Evolutionary conservation across 2,888 invertebrate genomes (phyloP), one percentile per base, ranked within the genome.

Genomic region (Ctenicera cuprea): DNA sequence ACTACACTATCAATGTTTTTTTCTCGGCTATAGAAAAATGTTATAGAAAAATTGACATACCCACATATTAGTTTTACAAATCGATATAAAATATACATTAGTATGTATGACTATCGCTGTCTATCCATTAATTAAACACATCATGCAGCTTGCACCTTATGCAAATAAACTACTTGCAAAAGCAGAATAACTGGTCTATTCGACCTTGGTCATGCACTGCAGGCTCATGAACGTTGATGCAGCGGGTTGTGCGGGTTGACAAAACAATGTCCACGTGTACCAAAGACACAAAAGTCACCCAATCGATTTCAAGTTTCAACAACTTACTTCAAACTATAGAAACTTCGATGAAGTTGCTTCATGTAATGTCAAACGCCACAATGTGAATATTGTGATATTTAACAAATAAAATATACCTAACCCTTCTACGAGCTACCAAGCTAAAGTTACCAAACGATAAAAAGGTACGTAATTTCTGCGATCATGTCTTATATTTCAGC

Each of bases 141-240:
- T 80, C 76, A 81, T 79, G 75, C 78, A 79, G 75, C 78, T 76
- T 77, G 79, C 78, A 78, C 77, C 75, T 80, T 81, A 83, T 82
- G 82, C 80, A 81, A 83, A 83, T 81, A 76, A 79, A 78, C 73
- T 77, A 78, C 79, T 78, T 80, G 78, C 80, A 81, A 79, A 80
- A 77, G 80, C 79, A 70, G 79, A 77, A 74, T 77, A 80, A 82
- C 78, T 76, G 76, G 81, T 81, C 82, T 79, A 80, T 82, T 82
- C 82, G 83, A 81, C 84, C 84, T 84, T 83, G 83, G 80, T 80
- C 80, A 74, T 71, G 71, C 69, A 63, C 72, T 61, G 69, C 71
- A 57, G 65, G 14, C 41, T 50, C 61, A 71, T 41, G 54, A 67
- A 37, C 45, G 69, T 65, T 45, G 45, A 20, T 41, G 62, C 43